phyloP scores from a whole-genome alignment of 2,113 vertebrate species.

The Eulacestoma nigropectus region DNA sequence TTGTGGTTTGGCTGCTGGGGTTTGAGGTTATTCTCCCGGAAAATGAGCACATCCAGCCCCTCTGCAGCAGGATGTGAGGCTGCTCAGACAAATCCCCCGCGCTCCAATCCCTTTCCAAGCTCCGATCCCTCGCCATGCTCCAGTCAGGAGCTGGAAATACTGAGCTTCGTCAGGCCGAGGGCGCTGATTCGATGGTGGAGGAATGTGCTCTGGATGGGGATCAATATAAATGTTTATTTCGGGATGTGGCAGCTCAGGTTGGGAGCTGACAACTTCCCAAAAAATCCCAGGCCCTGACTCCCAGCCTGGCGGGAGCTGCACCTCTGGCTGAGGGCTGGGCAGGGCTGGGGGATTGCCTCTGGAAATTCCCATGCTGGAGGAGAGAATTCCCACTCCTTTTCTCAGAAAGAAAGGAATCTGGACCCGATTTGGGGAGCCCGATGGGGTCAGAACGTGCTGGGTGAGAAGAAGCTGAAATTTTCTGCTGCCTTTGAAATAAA shows the following conservation, averaged over 20 bases:
- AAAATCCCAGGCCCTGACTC: background rate
- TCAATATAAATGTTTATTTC: background rate
- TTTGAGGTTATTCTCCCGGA: background rate
- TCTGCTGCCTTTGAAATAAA: background rate
- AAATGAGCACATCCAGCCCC: background rate
- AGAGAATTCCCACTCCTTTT: constrained; percentile 13
- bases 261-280: background rate
- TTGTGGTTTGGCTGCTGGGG: background rate
- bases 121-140: fast-evolving
- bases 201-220: background rate
- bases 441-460: background rate
- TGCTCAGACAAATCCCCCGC: fast-evolving
- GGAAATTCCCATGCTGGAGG: background rate
- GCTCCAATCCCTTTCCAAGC: fast-evolving
- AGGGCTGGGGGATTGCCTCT: background rate
- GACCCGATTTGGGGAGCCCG: background rate
- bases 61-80: fast-evolving
- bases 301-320: background rate
- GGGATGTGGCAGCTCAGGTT: background rate
- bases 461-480: background rate
- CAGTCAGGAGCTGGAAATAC: background rate
- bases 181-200: background rate
- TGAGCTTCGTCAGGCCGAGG: background rate
- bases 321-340: fast-evolving
- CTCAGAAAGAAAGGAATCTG: background rate